Percentiles rank a stretch among this genome's conserved stretches.
phyloP scores from a whole-genome alignment of 2,888 invertebrate species.

The Drosophila sordidula region DNA sequence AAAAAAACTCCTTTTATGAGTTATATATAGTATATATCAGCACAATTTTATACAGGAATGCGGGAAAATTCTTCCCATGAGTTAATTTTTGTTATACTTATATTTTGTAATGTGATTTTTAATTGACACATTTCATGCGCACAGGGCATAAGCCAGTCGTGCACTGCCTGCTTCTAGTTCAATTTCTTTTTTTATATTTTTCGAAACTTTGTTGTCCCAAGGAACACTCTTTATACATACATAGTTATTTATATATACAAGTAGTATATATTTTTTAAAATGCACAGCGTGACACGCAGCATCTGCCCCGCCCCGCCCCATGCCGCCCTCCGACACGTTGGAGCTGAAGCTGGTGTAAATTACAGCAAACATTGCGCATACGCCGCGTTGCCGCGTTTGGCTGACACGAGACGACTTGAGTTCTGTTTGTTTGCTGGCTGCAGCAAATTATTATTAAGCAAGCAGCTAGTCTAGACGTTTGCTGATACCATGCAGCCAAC shows the following conservation, averaged over 20 bases:
- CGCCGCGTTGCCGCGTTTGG: slow-evolving; percentile 42
- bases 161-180: too few species aligned
- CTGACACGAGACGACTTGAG: slow-evolving; percentile 43
- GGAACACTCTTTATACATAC: not conserved
- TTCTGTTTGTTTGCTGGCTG: slow-evolving; percentile 55
- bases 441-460: slow-evolving; percentile 69
- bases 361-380: slow-evolving; percentile 64
- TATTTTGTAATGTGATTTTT: too few species aligned
- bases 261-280: slow-evolving; percentile 34
- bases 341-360: slow-evolving; percentile 57
- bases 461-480: slow-evolving; percentile 69
- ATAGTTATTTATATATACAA: not conserved
- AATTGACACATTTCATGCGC: too few species aligned
- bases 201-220: slow-evolving; percentile 2
- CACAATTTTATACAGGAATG: too few species aligned
- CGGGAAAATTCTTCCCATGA: too few species aligned
- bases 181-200: not conserved
- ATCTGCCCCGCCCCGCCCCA: not conserved
- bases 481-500: not conserved
- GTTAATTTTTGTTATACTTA: too few species aligned
- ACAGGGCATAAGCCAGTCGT: not conserved
- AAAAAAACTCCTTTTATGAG: too few species aligned
- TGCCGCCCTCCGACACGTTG: not conserved
- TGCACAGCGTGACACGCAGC: slow-evolving; percentile 42
- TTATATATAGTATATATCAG: too few species aligned